Percentiles rank a stretch among this genome's conserved stretches.
Conservation (phyloP, 2,113 vertebrate genomes). For the Pomatorhinus ruficollis region DNA sequence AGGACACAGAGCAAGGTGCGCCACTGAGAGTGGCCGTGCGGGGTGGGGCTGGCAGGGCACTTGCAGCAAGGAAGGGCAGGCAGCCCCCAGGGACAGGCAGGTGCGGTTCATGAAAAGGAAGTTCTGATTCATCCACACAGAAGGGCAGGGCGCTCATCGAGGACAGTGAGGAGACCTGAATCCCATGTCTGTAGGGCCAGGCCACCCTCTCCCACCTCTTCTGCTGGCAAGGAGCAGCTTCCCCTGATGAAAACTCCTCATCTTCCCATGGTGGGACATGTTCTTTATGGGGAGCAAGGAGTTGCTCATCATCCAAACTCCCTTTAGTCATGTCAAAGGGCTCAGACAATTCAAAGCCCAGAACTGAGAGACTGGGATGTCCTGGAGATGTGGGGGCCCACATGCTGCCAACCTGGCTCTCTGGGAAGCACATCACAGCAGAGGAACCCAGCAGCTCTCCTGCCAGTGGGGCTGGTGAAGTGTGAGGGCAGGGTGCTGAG, state of each 20-base stretch:
- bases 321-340: not conserved
- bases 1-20: accelerated
- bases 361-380: not conserved
- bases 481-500: not conserved
- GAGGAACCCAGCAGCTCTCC: not conserved
- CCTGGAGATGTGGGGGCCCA: not conserved
- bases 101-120: not conserved
- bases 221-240: not conserved
- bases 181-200: not conserved
- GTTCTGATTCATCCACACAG: not conserved
- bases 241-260: not conserved
- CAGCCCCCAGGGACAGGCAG: not conserved
- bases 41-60: accelerated
- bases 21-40: accelerated
- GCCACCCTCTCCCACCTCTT: not conserved
- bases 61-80: not conserved
- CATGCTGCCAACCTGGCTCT: not conserved
- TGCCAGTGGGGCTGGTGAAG: accelerated
- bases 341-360: not conserved
- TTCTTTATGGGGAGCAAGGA: not conserved
- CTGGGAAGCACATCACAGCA: accelerated
- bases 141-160: accelerated
- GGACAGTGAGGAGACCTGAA: not conserved
- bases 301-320: not conserved
- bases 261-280: not conserved